Evolutionary conservation across 2,113 vertebrate species (phyloP), one percentile per base, ranked within the genome.

Genomic region (Notothenia coriiceps): DNA sequence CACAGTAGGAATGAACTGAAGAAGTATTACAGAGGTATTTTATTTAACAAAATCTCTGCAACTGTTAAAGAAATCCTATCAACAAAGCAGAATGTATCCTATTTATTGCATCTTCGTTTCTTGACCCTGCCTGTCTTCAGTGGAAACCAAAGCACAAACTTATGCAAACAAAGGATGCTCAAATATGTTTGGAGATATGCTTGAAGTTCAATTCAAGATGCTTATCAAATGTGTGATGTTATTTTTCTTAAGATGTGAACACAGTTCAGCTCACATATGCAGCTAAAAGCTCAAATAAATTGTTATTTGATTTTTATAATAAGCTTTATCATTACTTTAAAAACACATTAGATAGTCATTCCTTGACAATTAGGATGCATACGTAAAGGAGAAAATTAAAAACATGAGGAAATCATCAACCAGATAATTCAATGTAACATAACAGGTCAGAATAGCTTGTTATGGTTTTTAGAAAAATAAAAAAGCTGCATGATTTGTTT

Each of bases 381-480:
- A 17, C 12, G 43, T 52, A 57, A 74, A 70, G 50, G 51, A 6
- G 15, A 17, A 0, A 14, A 14, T 29, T 14, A 35, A 60, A 61
- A 50, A 52, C 33, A 44, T n/a, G 20, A 44, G 47, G 22, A 40
- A 44, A 50, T 64, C 44, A 65, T 65, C 40, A 76, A 29, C 35
- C 50, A 35, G 73, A 56, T 57, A 22, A 49, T 57, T 15, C 17
- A 55, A 17, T 20, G 22, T n/a, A 56, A 63, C 17, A 6, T n/a
- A 33, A 11, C 1, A 14, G 57, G 59, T 13, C 35, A 40, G 14
- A 29, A 52, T n/a, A 20, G 29, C 29, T 29, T 29, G 29, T 29
- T 29, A 29, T 29, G 29, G 3, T 22, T 55, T 55, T 49, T 6
- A 61, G 14, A 13, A 25, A 14, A 17, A 10, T 7, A 6, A 20